phyloP scores from a whole-genome alignment of 1,140 invertebrate genomes.

The Caenorhabditis briggsae region DNA sequence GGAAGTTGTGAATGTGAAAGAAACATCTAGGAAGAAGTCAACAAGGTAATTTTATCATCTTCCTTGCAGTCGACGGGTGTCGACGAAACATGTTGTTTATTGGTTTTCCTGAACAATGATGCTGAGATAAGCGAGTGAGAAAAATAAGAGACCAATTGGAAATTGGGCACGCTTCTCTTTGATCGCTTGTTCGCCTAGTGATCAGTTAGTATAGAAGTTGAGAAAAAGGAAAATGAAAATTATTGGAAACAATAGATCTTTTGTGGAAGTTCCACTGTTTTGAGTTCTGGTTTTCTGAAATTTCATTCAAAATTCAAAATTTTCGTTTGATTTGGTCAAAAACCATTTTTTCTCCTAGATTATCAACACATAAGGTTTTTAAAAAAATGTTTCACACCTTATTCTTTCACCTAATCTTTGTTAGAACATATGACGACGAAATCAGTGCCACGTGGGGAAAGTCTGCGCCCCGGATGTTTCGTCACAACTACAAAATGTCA shows the following conservation, averaged over 20 bases:
- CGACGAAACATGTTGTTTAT: constrained; percentile 54
- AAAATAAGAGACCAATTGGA: constrained; percentile 39
- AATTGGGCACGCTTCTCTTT: constrained; percentile 38
- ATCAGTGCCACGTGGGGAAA: constrained; percentile 30
- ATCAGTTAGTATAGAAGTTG: background rate
- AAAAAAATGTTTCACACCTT: constrained; percentile 4
- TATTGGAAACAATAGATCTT: background rate
- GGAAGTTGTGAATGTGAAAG: background rate
- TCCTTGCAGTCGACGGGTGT: background rate
- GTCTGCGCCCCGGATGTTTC: constrained; percentile 42
- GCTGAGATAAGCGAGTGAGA: constrained; percentile 21
- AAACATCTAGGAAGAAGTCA: constrained; percentile 3
- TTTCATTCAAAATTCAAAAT: background rate
- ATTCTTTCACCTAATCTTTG: constrained; percentile 41
- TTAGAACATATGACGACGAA: constrained; percentile 44
- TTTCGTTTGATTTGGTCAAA: background rate
- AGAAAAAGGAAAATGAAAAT: background rate
- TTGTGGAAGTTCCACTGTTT: background rate
- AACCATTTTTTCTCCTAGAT: no score
- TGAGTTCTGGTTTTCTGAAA: background rate
- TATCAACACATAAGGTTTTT: background rate
- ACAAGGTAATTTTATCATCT: constrained; percentile 16
- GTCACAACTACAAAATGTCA: constrained; percentile 38
- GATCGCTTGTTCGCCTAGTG: constrained; percentile 27
- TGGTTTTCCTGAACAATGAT: constrained; percentile 53